phyloP scores from a whole-genome alignment of 2,888 invertebrate species.

The Dasypolia templi region DNA sequence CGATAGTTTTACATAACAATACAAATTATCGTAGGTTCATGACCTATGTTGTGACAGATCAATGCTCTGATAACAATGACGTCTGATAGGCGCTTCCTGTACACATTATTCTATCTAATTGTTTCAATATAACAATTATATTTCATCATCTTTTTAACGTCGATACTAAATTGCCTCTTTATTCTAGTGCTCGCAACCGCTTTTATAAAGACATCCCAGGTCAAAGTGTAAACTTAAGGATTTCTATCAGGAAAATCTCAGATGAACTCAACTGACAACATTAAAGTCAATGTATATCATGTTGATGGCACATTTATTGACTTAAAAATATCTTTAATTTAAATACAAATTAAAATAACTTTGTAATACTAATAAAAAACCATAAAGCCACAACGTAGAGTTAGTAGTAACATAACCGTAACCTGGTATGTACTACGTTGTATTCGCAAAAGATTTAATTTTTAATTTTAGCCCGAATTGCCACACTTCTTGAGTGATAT shows the following conservation, averaged over 20 bases:
- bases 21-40: neutral
- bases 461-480: neutral
- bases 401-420: neutral
- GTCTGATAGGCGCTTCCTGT: constrained; percentile 30
- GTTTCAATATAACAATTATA: neutral
- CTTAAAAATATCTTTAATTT: neutral
- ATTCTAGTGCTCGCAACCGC: neutral
- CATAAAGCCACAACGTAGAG: neutral
- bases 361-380: neutral
- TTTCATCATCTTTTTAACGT: neutral
- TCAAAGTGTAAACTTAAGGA: neutral
- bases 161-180: neutral
- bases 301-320: neutral
- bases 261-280: neutral
- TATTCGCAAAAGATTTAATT: neutral
- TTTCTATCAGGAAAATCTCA: neutral
- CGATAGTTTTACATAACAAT: constrained; percentile 1
- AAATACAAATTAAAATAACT: neutral
- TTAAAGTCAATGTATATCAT: neutral
- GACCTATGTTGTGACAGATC: constrained; percentile 10
- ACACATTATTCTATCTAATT: constrained; percentile 28
- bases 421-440: neutral
- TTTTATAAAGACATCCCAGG: neutral
- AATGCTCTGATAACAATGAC: constrained; percentile 21
- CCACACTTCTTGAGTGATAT: neutral